Base-by-base conservation (phyloP, 2,113 vertebrate species). In the Tinamus guttatus region DNA sequence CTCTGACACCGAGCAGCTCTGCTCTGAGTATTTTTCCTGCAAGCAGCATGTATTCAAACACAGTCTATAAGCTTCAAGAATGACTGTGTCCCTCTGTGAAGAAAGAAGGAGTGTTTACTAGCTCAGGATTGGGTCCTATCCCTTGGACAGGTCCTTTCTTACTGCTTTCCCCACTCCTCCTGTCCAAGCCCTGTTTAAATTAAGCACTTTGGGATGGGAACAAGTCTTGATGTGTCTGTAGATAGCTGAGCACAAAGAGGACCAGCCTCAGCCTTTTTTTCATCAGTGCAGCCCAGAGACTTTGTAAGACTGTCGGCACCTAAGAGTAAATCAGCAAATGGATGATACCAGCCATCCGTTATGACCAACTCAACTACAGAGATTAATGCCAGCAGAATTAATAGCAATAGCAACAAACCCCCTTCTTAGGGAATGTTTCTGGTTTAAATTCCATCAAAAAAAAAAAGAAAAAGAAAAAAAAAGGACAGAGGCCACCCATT, bases 321-420 rank as follows among this genome's bases (percentile, higher is more conserved):
- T 45, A 9, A 52, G 51, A 86, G 49, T 62, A 73, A 95, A 93
- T 77, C 78, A 64, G 25, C 47, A 60, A 62, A 62, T 21, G 52
- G 76, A 71, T 76, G 62, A 80, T 19, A 67, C 7, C 68, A 65
- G 18, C 45, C 45, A 78, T 83, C 81, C 69, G 0, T 80, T 64
- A 28, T 0, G 24, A 30, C 43, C 59, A 71, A 65, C 30, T 80
- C 71, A 49, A 10, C 59, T 65, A 9, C 1, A 1, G 5, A 5
- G 82, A 77, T 86, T 32, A 30, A 81, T 30, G 86, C 73, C 86
- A 77, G 47, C 5, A 47, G 81, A 89, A 94, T 84, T 81, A 86
- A 75, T 18, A 89, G 41, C 64, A 77, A 58, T 56, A 30, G 30
- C 54, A 62, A 24, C 2, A 62, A 45, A 45, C 7, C 0, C 28